Conservation (phyloP, 2,113 vertebrate genomes). For the Strigops habroptila region DNA sequence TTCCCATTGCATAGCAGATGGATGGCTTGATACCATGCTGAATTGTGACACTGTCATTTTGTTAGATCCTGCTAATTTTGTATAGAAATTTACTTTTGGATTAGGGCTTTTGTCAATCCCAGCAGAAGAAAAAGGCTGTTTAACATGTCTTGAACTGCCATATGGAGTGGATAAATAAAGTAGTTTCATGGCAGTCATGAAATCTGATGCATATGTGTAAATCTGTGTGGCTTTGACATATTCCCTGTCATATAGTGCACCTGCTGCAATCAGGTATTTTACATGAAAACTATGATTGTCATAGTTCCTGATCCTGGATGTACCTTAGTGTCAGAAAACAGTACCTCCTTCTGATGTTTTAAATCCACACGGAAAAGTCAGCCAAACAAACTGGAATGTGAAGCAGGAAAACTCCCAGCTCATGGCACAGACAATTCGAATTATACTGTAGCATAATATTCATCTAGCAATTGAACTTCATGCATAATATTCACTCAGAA, state of each 20-base stretch:
- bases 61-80: conserved; percentile 64
- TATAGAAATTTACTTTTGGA: conserved; percentile 64
- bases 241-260: not conserved
- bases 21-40: conserved; percentile 61
- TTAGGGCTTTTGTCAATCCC: conserved; percentile 53
- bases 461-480: not conserved
- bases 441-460: not conserved
- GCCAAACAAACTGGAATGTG: not conserved
- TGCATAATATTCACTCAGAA: not conserved
- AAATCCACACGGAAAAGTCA: not conserved
- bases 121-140: conserved; percentile 43
- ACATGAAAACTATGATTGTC: not conserved
- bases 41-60: conserved; percentile 66
- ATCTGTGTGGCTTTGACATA: not conserved
- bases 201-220: not conserved
- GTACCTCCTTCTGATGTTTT: not conserved
- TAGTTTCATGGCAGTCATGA: not conserved
- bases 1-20: conserved; percentile 57
- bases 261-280: conserved; percentile 9
- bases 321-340: not conserved
- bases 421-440: not conserved
- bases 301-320: not conserved
- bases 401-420: not conserved
- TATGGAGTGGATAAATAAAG: conserved; percentile 39
- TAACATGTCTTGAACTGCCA: conserved; percentile 54